Evolutionary conservation across 2,888 invertebrate species (phyloP), one percentile per base, ranked within the genome.

Genomic region (Bombylius discolor): DNA sequence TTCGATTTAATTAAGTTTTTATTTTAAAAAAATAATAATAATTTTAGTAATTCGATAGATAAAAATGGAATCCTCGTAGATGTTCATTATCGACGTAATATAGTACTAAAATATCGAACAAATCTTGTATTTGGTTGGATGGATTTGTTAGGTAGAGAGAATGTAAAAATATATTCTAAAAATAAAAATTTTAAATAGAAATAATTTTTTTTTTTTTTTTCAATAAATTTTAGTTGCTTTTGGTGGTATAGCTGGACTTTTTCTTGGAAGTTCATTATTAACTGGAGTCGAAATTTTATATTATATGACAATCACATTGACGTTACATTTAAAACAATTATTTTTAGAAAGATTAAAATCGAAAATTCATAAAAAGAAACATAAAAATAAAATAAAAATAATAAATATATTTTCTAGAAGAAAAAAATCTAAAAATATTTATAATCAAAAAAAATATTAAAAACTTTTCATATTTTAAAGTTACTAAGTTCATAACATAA

Each of bases 201-300:
- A 42, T 44, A 4, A 32, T 51, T 34, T 48, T 5, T 49, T 44
- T 33, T 32, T 51, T 32, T 31, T 50, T 11, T 49, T 34, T 42
- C 23, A 14, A 45, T 48, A 13, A 13, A 31, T 66, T 63, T 36
- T 56, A 77, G 77, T 76, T 9, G 72, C 74, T 47, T 73, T 77
- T 60, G 77, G 76, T 9, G 75, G 77, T 33, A 71, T 77, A 57
- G 74, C 76, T 52, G 76, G 77, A 4, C 69, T 77, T 3, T 77
- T 76, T 58, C 59, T 77, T 58, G 76, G 77, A 6, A 75, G 73
- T 5, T 77, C 77, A 1, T 63, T 77, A 58, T 65, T 77, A 49
- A 77, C 76, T 61, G 70, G 65, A 23, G 68, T 71, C 9, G 77
- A 77, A 60, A 56, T 77, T 13, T n/a, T 77, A 14, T 77, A 77